Evolutionary conservation across 1,140 invertebrate species (phyloP).

Genomic region (Macrocentrus cingulum): DNA sequence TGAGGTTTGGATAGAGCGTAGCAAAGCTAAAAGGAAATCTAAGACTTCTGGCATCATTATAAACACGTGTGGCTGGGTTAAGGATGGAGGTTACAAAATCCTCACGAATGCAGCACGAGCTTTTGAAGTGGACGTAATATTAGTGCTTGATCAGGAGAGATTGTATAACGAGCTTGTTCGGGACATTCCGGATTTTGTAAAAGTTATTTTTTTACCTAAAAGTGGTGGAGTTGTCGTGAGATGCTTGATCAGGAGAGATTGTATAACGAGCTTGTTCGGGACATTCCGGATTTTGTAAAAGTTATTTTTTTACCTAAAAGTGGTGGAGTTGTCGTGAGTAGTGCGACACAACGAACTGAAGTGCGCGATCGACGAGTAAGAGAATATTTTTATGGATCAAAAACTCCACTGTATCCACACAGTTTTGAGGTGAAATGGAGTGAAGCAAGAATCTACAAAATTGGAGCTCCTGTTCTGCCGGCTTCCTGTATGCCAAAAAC

Average conservation of each 20-base stretch:
- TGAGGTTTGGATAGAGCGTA: slow-evolving; percentile 80
- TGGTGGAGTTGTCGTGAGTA: slow-evolving; percentile 91
- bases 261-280: slow-evolving; percentile 90
- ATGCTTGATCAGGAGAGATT: slow-evolving; percentile 94
- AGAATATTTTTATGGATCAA: slow-evolving; percentile 94
- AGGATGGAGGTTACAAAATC: slow-evolving; percentile 83
- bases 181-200: slow-evolving; percentile 91
- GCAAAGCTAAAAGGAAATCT: slow-evolving; percentile 85
- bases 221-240: slow-evolving; percentile 95
- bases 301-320: slow-evolving; percentile 94
- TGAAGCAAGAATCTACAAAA: slow-evolving; percentile 90
- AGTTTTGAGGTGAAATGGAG: slow-evolving; percentile 87
- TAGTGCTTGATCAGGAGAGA: slow-evolving; percentile 96
- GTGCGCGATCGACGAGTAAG: slow-evolving; percentile 78
- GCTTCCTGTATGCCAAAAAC: slow-evolving; percentile 87
- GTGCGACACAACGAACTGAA: slow-evolving; percentile 70
- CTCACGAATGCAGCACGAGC: slow-evolving; percentile 84
- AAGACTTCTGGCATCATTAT: slow-evolving; percentile 93
- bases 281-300: slow-evolving; percentile 91
- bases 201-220: slow-evolving; percentile 92
- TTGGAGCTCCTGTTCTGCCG: slow-evolving; percentile 88
- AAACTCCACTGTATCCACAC: slow-evolving; percentile 85
- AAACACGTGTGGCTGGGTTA: slow-evolving; percentile 98
- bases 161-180: slow-evolving; percentile 91
- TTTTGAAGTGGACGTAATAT: slow-evolving; percentile 93